Base-by-base conservation (phyloP, 2,888 invertebrate species). In the Peribatodes rhomboidaria region DNA sequence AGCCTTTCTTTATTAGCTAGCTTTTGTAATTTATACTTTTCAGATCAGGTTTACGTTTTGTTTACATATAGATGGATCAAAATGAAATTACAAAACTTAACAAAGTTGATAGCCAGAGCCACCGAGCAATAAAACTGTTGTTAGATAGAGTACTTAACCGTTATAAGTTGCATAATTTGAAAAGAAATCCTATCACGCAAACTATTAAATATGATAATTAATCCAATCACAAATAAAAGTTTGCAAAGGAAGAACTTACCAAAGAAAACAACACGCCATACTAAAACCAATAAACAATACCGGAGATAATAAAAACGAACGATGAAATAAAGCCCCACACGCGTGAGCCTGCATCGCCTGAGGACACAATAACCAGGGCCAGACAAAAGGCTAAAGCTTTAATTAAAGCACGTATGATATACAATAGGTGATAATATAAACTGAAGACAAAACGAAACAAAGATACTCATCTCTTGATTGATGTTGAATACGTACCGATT, bases 331-430 rank as follows among this genome's bases (percentile, higher is more conserved):
- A 69, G 64, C 69, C 63, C 61, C 52, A 47, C 64, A 67, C 66
- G 66, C 69, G 62, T 69, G 66, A 65, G 69, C 61, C 66, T 71
- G 68, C 57, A 67, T 58, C 50, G 69, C 69, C 77, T 59, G 70
- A 64, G 78, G 81, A 76, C 75, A 78, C 72, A 79, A 71, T 68
- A 61, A 65, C 69, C 61, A 37, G 61, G 68, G 53, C 61, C 68
- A 60, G 47, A 72, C 69, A 72, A 73, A 71, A 73, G 67, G 68
- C 61, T 59, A 62, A 58, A 53, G 64, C 67, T 69, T 68, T 70
- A 69, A 73, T 71, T 67, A 67, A 60, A 60, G 39, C 18, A 52
- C 46, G 46, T 58, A 63, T 41, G 27, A 31, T 49, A 63, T 57
- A 72, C 66, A 70, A 69, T 59, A 69, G 64, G 64, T 44, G 60